Conservation (phyloP, 1,140 invertebrate species). For the Drosophila carrolli region DNA sequence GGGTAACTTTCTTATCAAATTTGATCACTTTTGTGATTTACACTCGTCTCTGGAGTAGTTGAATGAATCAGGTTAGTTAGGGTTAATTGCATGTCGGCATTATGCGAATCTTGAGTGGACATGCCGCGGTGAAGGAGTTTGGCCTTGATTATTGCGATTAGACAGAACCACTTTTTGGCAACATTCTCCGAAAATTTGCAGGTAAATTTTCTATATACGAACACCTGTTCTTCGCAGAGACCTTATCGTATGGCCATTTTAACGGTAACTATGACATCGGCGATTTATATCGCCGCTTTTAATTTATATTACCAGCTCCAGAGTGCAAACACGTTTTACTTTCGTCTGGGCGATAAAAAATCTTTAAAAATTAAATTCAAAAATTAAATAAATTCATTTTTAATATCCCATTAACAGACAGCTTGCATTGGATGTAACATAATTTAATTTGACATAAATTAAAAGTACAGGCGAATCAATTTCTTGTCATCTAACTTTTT, state of each 20-base stretch:
- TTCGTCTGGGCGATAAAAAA: not conserved
- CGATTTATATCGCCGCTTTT: slow-evolving; percentile 12
- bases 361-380: too few species aligned
- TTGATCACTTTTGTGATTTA: not conserved
- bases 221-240: not conserved
- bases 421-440: too few species aligned
- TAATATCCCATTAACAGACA: too few species aligned
- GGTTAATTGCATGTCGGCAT: not conserved
- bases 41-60: not conserved
- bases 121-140: not conserved
- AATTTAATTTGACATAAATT: too few species aligned
- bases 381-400: too few species aligned
- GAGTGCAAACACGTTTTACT: slow-evolving; percentile 33
- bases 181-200: not conserved
- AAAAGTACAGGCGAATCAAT: too few species aligned
- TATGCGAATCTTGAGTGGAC: slow-evolving; percentile 7
- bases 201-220: not conserved
- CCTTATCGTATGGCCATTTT: slow-evolving; percentile 10
- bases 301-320: slow-evolving; percentile 18
- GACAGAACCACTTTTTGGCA: not conserved
- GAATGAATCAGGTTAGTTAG: not conserved
- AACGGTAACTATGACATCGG: slow-evolving; percentile 22
- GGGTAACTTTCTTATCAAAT: slow-evolving; percentile 1
- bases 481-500: too few species aligned
- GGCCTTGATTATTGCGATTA: not conserved